Conservation (phyloP, 2,888 invertebrate species). For the Cactoblastis cactorum region DNA sequence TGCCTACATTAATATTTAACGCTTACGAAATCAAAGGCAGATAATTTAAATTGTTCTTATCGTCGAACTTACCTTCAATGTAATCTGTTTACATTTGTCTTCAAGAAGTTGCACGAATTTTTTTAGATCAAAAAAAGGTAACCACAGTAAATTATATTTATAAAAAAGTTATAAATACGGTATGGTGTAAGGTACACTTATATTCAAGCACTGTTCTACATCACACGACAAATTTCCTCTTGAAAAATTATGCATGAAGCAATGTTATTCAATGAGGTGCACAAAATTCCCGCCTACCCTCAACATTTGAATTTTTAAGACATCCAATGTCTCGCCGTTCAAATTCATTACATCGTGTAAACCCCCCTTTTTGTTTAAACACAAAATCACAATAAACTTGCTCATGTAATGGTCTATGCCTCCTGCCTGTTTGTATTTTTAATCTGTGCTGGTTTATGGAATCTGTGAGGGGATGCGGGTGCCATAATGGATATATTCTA, state of each 20-base stretch:
- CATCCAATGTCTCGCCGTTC: slow-evolving; percentile 52
- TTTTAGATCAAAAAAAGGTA: too few species aligned
- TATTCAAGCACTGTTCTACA: slow-evolving; percentile 10
- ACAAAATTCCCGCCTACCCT: slow-evolving; percentile 49
- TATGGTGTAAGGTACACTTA: background rate
- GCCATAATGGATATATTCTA: slow-evolving; percentile 4
- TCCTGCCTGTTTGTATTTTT: slow-evolving; percentile 22
- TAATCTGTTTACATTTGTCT: too few species aligned
- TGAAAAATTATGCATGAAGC: slow-evolving; percentile 73
- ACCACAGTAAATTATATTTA: too few species aligned
- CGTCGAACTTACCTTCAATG: too few species aligned
- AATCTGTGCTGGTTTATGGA: slow-evolving; percentile 12
- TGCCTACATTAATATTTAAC: too few species aligned
- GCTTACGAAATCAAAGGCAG: too few species aligned
- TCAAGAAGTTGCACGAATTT: too few species aligned
- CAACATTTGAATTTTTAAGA: slow-evolving; percentile 68
- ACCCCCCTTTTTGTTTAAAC: slow-evolving; percentile 69
- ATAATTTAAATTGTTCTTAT: too few species aligned
- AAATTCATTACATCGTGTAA: slow-evolving; percentile 70
- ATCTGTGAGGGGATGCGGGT: slow-evolving; percentile 6
- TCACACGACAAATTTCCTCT: slow-evolving; percentile 37
- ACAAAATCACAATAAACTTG: slow-evolving; percentile 74
- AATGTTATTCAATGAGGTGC: slow-evolving; percentile 75
- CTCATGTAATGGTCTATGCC: slow-evolving; percentile 66
- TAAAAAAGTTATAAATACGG: background rate